phyloP scores from a whole-genome alignment of 2,888 invertebrate genomes.

The Nephrotoma appendiculata region DNA sequence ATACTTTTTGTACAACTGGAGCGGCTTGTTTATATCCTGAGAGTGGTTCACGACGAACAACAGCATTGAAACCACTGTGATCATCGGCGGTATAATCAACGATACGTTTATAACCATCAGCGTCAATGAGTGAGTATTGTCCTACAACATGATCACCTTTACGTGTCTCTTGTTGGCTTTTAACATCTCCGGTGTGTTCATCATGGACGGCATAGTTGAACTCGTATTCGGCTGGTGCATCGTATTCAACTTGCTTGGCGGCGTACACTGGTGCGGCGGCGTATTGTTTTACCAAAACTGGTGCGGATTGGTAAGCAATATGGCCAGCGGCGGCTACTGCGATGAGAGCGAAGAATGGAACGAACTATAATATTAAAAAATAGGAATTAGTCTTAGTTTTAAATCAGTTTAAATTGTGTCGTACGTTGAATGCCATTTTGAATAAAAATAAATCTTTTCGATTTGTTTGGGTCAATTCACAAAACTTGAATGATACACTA shows the following conservation, averaged over 20 bases:
- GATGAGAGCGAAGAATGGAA: slow-evolving; percentile 3
- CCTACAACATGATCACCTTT: slow-evolving; percentile 38
- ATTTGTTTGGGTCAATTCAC: not conserved
- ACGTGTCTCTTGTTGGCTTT: slow-evolving; percentile 36
- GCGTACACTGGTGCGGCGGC: not conserved
- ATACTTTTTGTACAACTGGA: slow-evolving; percentile 9
- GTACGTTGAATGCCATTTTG: slow-evolving; percentile 5
- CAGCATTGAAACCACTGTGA: slow-evolving; percentile 38
- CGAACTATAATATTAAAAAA: not conserved
- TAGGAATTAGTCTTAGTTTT: not conserved
- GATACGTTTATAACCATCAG: slow-evolving; percentile 36
- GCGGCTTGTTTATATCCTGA: slow-evolving; percentile 19
- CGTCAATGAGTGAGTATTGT: slow-evolving; percentile 35
- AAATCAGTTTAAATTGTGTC: not conserved
- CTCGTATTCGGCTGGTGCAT: slow-evolving; percentile 35
- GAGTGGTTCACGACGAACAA: slow-evolving; percentile 36
- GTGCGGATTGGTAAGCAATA: not conserved
- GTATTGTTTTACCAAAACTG: slow-evolving; percentile 1
- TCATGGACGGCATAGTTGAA: slow-evolving; percentile 35
- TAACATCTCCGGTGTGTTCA: slow-evolving; percentile 37
- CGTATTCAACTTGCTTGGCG: slow-evolving; percentile 9
- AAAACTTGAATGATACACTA: not conserved
- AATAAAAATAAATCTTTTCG: not conserved
- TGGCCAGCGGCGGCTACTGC: not conserved
- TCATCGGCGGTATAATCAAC: slow-evolving; percentile 38